phyloP scores from a whole-genome alignment of 2,797 vertebrate species.

The Eulemur albifrons region DNA sequence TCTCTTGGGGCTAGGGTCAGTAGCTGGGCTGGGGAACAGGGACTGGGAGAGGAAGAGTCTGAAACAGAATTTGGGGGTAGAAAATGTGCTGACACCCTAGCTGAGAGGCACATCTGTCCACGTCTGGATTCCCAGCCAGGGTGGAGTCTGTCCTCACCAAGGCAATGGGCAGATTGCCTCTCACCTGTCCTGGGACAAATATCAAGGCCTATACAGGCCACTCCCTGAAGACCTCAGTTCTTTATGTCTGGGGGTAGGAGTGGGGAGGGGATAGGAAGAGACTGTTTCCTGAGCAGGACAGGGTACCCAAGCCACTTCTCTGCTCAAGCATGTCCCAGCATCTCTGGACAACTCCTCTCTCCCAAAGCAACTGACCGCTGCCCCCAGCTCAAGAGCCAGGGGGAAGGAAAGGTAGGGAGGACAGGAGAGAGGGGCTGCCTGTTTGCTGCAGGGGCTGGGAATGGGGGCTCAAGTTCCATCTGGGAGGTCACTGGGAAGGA shows the following conservation, averaged over 20 bases:
- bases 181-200: background rate
- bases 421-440: background rate
- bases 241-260: background rate
- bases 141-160: background rate
- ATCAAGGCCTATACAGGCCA: background rate
- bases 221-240: background rate
- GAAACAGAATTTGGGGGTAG: background rate
- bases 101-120: background rate
- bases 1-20: background rate
- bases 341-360: background rate
- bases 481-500: constrained; percentile 67
- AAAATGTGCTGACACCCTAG: background rate
- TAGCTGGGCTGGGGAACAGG: background rate
- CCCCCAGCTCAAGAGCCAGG: background rate
- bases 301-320: background rate
- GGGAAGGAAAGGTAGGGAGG: background rate
- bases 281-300: background rate
- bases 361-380: background rate
- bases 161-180: background rate
- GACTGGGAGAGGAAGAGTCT: background rate
- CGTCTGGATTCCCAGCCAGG: background rate
- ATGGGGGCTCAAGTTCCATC: background rate
- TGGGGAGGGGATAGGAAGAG: background rate
- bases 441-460: background rate
- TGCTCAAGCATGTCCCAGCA: background rate